These are phyloP conservation scores for Lepisosteus osseus DNA, from an alignment of 2,113 vertebrate species.

Conservation along the genomic window DNA sequence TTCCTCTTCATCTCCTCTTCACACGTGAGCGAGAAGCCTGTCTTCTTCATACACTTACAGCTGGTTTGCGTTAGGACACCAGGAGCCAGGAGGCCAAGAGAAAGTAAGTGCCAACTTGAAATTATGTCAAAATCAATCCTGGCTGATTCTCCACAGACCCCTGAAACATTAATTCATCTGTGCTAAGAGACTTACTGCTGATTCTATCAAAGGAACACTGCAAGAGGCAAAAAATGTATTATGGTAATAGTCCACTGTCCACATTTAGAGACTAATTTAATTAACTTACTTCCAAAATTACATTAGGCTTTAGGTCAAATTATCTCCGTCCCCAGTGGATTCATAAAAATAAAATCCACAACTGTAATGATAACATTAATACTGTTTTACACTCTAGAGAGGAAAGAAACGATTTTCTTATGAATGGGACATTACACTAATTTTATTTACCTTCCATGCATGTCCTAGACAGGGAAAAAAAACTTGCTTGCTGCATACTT, in stretches of 20 bases:
- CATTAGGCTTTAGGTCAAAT: background rate
- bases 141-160: slow-evolving; percentile 22
- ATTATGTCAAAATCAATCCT: slow-evolving; percentile 24
- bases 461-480: background rate
- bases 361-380: slow-evolving; percentile 10
- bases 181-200: slow-evolving; percentile 24
- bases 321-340: background rate
- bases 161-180: slow-evolving; percentile 30
- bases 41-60: slow-evolving; percentile 31
- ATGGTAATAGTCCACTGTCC: background rate
- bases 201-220: slow-evolving; percentile 26
- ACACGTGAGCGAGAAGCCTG: background rate
- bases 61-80: slow-evolving; percentile 49
- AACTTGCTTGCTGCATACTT: slow-evolving; percentile 1
- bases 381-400: slow-evolving; percentile 12
- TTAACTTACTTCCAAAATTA: slow-evolving; percentile 30
- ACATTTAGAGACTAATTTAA: slow-evolving; percentile 26
- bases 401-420: slow-evolving; percentile 14
- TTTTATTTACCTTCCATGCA: slow-evolving; percentile 5
- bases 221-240: slow-evolving; percentile 15
- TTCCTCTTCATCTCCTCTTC: slow-evolving; percentile 2
- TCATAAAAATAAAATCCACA: slow-evolving; percentile 19
- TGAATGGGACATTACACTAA: slow-evolving; percentile 18
- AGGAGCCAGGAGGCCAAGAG: slow-evolving; percentile 16
- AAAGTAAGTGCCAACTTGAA: slow-evolving; percentile 18